These are phyloP conservation scores for Frieseomelitta varia DNA, from an alignment of 1,140 invertebrate genomes.

Conservation along the genomic window DNA sequence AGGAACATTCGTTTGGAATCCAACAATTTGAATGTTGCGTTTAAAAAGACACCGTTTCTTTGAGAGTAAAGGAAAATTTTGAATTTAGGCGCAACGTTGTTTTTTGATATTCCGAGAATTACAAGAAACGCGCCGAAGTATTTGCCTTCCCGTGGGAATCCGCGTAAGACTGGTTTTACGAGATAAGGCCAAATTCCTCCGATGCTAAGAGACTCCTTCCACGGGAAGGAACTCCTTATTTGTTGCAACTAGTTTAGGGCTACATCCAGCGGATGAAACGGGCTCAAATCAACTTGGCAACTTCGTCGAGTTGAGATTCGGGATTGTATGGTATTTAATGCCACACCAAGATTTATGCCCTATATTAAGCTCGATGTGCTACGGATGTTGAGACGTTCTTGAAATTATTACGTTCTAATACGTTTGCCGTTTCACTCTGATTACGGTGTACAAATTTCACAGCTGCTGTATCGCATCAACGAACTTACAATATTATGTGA, in stretches of 20 bases:
- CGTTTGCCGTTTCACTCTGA: not conserved
- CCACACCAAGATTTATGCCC: slow-evolving; percentile 17
- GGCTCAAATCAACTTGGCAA: slow-evolving; percentile 22
- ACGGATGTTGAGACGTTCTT: not conserved
- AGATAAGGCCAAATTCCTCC: slow-evolving; percentile 30
- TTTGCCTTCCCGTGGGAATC: not conserved
- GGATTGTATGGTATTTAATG: slow-evolving; percentile 13
- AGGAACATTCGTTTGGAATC: not conserved
- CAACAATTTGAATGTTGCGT: not conserved
- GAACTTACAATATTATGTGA: not conserved
- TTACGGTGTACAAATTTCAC: not conserved
- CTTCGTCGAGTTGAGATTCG: slow-evolving; percentile 5
- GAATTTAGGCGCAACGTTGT: not conserved
- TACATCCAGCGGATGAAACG: slow-evolving; percentile 25
- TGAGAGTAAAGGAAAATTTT: not conserved
- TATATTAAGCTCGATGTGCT: not conserved
- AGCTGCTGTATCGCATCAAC: not conserved
- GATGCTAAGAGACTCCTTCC: not conserved
- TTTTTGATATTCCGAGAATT: not conserved
- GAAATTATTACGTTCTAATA: slow-evolving; percentile 20
- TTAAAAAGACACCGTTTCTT: not conserved
- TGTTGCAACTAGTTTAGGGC: slow-evolving; percentile 21
- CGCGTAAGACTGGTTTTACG: slow-evolving; percentile 8
- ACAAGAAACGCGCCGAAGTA: not conserved
- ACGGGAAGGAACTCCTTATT: slow-evolving; percentile 17